These are phyloP conservation scores for Eupithecia inturbata DNA, from an alignment of 2,888 invertebrate species.

Conservation along the genomic window DNA sequence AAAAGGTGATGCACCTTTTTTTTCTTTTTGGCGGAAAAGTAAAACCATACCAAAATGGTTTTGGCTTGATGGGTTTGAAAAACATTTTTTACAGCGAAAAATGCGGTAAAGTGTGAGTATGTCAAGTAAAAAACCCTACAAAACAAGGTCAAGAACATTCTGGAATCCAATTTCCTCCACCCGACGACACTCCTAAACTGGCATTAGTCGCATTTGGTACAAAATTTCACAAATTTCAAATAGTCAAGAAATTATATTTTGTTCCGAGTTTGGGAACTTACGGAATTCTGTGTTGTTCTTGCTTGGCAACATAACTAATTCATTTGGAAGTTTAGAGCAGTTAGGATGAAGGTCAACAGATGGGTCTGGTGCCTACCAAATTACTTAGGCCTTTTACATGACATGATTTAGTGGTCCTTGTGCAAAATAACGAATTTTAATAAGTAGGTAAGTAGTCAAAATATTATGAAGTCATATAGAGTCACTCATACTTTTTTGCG, in stretches of 20 bases:
- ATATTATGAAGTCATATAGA: too few relatives aligned
- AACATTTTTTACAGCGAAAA: background rate
- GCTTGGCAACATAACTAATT: constrained; percentile 10
- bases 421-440: too few relatives aligned
- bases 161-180: constrained; percentile 27
- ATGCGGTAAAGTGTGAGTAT: background rate
- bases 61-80: background rate
- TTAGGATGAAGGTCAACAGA: constrained; percentile 2
- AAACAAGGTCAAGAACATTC: constrained; percentile 22
- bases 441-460: too few relatives aligned
- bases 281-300: constrained; percentile 5
- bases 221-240: constrained; percentile 29
- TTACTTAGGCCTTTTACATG: background rate
- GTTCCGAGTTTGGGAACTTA: constrained; percentile 10
- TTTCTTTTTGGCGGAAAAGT: background rate
- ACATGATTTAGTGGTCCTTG: too few relatives aligned
- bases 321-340: background rate
- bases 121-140: background rate
- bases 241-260: constrained; percentile 20
- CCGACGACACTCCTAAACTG: constrained; percentile 14
- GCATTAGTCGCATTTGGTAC: constrained; percentile 27
- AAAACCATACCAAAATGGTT: background rate
- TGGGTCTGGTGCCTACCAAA: constrained; percentile 1
- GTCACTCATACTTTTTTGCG: too few relatives aligned
- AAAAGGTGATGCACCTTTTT: too few relatives aligned